Base-by-base conservation (phyloP, 2,797 vertebrate species). In the Peromyscus eremicus region DNA sequence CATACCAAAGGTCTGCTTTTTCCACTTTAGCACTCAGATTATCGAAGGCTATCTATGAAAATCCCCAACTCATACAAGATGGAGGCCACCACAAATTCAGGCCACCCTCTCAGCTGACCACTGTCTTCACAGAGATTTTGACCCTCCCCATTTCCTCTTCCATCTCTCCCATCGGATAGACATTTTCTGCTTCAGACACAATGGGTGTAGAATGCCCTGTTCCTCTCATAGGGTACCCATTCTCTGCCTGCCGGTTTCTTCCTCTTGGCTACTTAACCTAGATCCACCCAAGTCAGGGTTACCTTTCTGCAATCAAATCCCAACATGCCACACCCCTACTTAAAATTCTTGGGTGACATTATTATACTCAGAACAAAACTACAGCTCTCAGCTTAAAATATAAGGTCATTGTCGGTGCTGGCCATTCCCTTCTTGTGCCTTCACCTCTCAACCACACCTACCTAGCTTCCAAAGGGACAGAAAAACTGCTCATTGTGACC, bases 301-400 rank as follows among this genome's bases (percentile, higher is more conserved):
- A 81, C 71, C 77, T 71, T 71, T 81, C 57, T 84, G 14, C 55
- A 57, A 73, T 32, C 40, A 81, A 92, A 97, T 94, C 77, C 68
- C 77, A 91, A 57, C 70, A 34, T 1, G 8, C 73, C 86, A 86
- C 5, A 68, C 21, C n/a, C 77, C 62, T 92, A 81, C 71, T 90
- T 92, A 75, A 84, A 94, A 89, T 92, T 16, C 82, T 81, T 79
- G 64, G 76, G 83, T 71, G 46, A 94, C 21, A 82, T 77, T 75
- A 70, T 77, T 79, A 89, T 14, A 37, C 52, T 93, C 86, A 60
- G 52, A 85, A 90, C 82, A 89, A 64, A 92, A 70, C 37, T 19
- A 66, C 60, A 73, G 83, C 62, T 93, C 79, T 52, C 10, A 5
- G 57, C 34, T 83, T 62, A 37, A 94, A 66, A 84, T 82, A 19